A percentile compares a stretch with the other conserved stretches of the same genome.
phyloP scores from a whole-genome alignment of 2,888 invertebrate species.

The Polydrusus pterygomalis region DNA sequence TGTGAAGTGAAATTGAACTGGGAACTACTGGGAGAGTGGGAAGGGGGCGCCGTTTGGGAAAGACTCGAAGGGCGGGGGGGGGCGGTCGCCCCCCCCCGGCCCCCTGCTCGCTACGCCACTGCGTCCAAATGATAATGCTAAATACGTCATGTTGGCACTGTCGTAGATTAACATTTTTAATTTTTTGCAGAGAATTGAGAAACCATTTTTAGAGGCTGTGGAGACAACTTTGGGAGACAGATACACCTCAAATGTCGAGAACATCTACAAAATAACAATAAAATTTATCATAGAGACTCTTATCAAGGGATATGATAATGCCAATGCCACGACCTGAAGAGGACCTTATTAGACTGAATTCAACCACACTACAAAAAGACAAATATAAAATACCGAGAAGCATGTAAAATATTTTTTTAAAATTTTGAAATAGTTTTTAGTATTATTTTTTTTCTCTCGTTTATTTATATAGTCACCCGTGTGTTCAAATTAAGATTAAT shows the following conservation, averaged over 20 bases:
- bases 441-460: conserved; percentile 17
- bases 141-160: too few species aligned
- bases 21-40: too few species aligned
- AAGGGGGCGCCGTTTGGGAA: too few species aligned
- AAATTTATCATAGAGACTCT: conserved; percentile 90
- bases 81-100: too few species aligned
- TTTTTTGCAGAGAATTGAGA: conserved; percentile 86
- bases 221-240: conserved; percentile 90
- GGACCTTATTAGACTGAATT: conserved; percentile 42
- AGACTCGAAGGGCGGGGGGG: too few species aligned
- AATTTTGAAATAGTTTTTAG: conserved; percentile 8
- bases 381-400: conserved; percentile 31
- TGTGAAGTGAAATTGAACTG: too few species aligned
- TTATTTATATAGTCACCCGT: conserved; percentile 39
- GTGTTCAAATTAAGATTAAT: conserved; percentile 49
- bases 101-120: too few species aligned
- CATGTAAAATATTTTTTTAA: conserved; percentile 25
- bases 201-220: conserved; percentile 91
- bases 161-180: too few species aligned
- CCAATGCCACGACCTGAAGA: conserved; percentile 64
- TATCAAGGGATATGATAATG: conserved; percentile 83
- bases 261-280: conserved; percentile 91
- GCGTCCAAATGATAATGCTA: too few species aligned
- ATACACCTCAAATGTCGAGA: conserved; percentile 92
- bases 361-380: conserved; percentile 32